Evolutionary conservation across 1,140 invertebrate species (phyloP), one percentile per base, ranked within the genome.

Genomic region (Drosophila mauritiana): DNA sequence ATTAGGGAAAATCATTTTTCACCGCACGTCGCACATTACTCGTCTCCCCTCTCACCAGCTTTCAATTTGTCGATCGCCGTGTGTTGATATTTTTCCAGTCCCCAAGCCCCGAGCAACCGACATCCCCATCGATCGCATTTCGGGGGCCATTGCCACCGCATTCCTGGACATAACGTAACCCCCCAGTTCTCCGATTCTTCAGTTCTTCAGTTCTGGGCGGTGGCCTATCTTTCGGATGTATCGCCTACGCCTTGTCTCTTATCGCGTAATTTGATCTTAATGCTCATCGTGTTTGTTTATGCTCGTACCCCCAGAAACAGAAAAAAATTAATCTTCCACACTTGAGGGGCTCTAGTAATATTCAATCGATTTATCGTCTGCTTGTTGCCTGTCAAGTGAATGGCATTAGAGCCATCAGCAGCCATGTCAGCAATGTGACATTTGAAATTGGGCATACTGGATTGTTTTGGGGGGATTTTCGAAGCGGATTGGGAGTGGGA

Each of bases 191-290:
- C 5, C 5, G 6, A 6, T 27, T 27, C 5, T 27, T 27, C 25
- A 27, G 25, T 25, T 42, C 17, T 17, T 17, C 20, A 20, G 25
- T 63, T 68, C 58, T 64, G 67, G 67, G 51, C 67, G 67, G 67
- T 69, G 65, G 54, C 68, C 68, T 45, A 48, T 53, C 55, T 56
- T 58, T 68, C 46, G 58, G 48, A 57, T 74, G 54, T 73, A 82
- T 82, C 65, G 68, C 61, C 57, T 43, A 68, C 57, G 65, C 65
- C 65, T 81, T 81, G 73, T 64, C 46, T 52, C 57, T 63, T 88
- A 88, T 88, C 84, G 57, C 57, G 84, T 89, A 89, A 89, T 88
- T 88, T 62, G 84, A 88, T 88, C 84, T 88, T 80, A 88, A 88
- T 88, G 83, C 85, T 69, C 84, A 64, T 73, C 84, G 68, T 88